Evolutionary conservation across 2,888 invertebrate genomes (phyloP), one percentile per base, ranked within the genome.

Genomic region (Xiphydria camelus): DNA sequence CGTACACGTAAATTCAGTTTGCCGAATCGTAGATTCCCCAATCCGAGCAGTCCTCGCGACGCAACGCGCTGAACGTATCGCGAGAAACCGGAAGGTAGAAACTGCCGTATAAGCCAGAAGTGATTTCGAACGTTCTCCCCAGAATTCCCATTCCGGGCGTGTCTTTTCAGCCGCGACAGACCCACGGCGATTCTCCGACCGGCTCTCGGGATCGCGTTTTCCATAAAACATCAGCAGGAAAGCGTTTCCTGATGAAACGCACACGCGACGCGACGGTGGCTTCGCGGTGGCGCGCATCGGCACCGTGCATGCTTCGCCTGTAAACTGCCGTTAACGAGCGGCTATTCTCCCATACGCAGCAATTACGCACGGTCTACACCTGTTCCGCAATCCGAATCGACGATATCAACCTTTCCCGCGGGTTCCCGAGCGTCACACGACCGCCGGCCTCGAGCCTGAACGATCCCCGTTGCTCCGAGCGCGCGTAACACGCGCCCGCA

Each of bases 161-260:
- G 6, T 15, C 17, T 17, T 5, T 17, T 33, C 3, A n/a, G n/a
- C n/a, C n/a, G n/a, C n/a, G n/a, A n/a, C n/a, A n/a, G n/a, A n/a
- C n/a, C n/a, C n/a, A n/a, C n/a, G n/a, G n/a, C n/a, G n/a, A n/a
- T n/a, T n/a, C n/a, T n/a, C n/a, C n/a, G n/a, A n/a, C n/a, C n/a
- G n/a, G n/a, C n/a, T n/a, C n/a, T n/a, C n/a, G 10, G 23, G 26
- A 20, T 55, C 53, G 51, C 39, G 58, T 45, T 61, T 63, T 65
- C 60, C 58, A 63, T 61, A 61, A 64, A 65, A 61, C 59, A 64
- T 62, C 55, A 57, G 53, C 33, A 59, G 49, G 54, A 59, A 63
- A 63, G 59, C 45, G 50, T 45, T 61, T 63, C 59, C 59, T 57
- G 54, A 49, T 44, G 45, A 48, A 45, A 31, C 21, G 12, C 19